phyloP scores from a whole-genome alignment of 2,797 vertebrate genomes.

The Zenarchopterus dispar region DNA sequence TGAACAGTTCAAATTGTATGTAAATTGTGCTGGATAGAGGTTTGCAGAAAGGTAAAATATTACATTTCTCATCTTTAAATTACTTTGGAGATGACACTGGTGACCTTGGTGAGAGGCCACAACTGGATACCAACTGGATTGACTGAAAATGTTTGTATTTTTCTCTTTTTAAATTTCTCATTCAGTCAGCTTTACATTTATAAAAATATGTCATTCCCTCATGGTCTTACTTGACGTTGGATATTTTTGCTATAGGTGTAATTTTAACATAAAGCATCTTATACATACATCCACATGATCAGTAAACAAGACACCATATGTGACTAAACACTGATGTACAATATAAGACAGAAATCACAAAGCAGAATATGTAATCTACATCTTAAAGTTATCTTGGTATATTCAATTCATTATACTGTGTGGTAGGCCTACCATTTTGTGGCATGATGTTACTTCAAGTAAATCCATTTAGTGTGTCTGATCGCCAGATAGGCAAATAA shows the following conservation, averaged over 20 bases:
- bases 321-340: background rate
- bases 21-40: background rate
- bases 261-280: background rate
- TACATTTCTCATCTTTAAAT: background rate
- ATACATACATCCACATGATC: too few relatives aligned
- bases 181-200: too few relatives aligned
- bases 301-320: background rate
- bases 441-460: background rate
- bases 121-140: too few relatives aligned
- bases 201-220: too few relatives aligned
- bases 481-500: slow-evolving; percentile 3
- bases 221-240: background rate
- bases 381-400: background rate
- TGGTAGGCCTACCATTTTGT: background rate
- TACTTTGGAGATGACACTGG: background rate
- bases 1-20: background rate
- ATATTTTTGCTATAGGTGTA: too few relatives aligned
- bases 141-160: too few relatives aligned
- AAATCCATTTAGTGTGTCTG: background rate
- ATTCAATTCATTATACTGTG: background rate
- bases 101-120: too few relatives aligned
- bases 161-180: too few relatives aligned
- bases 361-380: too few relatives aligned
- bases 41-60: background rate
- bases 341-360: slow-evolving; percentile 1